These are phyloP conservation scores for Macrotis lagotis DNA, from an alignment of 2,113 vertebrate species.

Conservation along the genomic window DNA sequence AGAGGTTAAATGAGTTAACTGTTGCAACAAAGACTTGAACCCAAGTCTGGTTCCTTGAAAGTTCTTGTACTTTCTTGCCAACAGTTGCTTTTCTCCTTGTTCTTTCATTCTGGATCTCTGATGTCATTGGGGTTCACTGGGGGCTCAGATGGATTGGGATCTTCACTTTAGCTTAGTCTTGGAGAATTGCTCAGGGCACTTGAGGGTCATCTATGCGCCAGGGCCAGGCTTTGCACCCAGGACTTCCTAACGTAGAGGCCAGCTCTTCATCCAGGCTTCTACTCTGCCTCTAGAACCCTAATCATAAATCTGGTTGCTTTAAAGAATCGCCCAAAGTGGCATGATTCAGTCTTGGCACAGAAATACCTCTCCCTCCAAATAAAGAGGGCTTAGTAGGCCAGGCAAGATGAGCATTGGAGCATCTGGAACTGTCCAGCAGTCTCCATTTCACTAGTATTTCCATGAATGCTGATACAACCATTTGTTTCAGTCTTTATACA, in stretches of 20 bases:
- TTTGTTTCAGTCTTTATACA: not conserved
- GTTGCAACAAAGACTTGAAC: not conserved
- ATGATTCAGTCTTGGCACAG: conserved; percentile 16
- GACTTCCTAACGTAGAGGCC: not conserved
- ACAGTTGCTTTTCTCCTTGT: not conserved
- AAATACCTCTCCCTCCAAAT: too few species aligned
- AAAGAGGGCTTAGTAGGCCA: conserved; percentile 10
- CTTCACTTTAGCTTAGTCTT: not conserved
- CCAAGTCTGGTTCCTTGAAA: not conserved
- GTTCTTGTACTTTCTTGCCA: not conserved
- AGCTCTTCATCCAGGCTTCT: not conserved
- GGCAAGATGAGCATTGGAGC: conserved; percentile 3
- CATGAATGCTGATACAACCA: not conserved
- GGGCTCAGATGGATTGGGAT: not conserved
- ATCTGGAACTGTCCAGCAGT: not conserved
- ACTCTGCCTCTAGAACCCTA: not conserved
- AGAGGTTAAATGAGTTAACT: not conserved
- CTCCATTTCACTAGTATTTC: not conserved
- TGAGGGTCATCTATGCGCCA: not conserved
- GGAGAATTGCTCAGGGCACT: not conserved
- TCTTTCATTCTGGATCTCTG: not conserved
- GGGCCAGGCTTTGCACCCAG: not conserved
- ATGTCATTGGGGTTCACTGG: not conserved
- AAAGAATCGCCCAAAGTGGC: conserved; percentile 7
- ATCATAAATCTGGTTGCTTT: not conserved